Evolutionary conservation across 2,113 vertebrate genomes (phyloP).

Genomic region (Galbula dea): DNA sequence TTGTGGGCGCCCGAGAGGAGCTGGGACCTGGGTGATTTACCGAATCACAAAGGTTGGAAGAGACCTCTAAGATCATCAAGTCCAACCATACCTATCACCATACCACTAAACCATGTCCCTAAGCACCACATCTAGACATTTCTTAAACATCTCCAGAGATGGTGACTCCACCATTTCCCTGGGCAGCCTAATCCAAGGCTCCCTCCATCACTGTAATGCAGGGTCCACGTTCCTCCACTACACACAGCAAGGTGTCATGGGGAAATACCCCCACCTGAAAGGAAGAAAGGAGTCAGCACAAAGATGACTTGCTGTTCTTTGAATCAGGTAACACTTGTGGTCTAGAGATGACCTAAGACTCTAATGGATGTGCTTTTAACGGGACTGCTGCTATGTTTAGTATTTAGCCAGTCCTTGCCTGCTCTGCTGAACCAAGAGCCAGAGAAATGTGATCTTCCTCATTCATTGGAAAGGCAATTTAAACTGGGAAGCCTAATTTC

Average conservation of each 20-base stretch:
- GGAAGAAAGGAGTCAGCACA: neutral
- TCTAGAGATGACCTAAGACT: neutral
- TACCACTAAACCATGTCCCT: too few species aligned
- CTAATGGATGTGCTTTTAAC: neutral
- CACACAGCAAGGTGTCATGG: neutral
- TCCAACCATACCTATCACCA: too few species aligned
- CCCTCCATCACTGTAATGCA: neutral
- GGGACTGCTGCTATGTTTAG: neutral
- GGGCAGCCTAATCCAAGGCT: too few species aligned
- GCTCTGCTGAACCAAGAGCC: neutral
- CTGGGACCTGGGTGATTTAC: neutral
- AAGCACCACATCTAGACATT: too few species aligned
- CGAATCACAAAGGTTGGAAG: too few species aligned
- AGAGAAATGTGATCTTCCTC: neutral
- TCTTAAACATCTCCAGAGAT: too few species aligned
- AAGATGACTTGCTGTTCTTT: neutral
- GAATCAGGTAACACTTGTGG: neutral
- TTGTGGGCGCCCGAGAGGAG: neutral
- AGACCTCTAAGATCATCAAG: too few species aligned
- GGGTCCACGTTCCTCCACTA: neutral
- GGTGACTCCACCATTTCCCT: too few species aligned
- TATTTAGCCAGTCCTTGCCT: neutral
- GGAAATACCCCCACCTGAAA: neutral
- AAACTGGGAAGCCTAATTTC: conserved; percentile 16
- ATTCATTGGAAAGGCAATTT: neutral